Percentiles rank a stretch among this genome's conserved stretches.
These are phyloP conservation scores for Elysia chlorotica DNA, from an alignment of 1,140 invertebrate genomes.

Conservation along the genomic window DNA sequence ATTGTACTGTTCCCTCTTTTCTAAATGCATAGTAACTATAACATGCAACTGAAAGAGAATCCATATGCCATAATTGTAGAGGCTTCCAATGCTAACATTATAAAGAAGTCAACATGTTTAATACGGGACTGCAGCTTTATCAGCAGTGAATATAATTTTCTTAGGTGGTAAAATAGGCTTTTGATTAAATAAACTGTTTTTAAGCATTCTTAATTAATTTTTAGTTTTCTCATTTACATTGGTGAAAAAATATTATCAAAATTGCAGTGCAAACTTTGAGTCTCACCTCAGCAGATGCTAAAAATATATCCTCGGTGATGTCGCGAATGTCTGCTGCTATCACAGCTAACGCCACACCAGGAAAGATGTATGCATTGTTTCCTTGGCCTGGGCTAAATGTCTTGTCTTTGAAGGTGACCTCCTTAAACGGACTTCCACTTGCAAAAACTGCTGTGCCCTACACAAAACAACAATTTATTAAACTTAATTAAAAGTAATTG, in stretches of 20 bases:
- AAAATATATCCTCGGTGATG: constrained; percentile 58
- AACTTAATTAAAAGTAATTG: neutral
- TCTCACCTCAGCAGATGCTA: constrained; percentile 57
- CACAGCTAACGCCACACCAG: constrained; percentile 58
- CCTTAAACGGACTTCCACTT: constrained; percentile 60
- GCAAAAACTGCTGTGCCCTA: constrained; percentile 60
- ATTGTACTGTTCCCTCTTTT: too few species aligned
- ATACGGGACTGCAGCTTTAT: too few species aligned
- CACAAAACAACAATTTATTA: constrained; percentile 24
- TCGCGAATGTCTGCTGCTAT: constrained; percentile 52
- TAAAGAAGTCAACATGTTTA: too few species aligned
- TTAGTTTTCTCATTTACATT: too few species aligned
- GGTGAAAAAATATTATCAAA: neutral
- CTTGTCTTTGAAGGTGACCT: constrained; percentile 48
- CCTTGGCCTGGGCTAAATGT: constrained; percentile 57
- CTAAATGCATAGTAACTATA: too few species aligned
- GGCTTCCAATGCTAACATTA: too few species aligned
- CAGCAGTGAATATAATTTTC: neutral
- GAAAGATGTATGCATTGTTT: constrained; percentile 64
- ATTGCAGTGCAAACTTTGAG: neutral
- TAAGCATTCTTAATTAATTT: neutral
- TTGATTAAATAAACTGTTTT: neutral
- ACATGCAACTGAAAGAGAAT: too few species aligned
- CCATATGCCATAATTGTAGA: too few species aligned
- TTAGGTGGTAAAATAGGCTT: neutral